phyloP scores from a whole-genome alignment of 1,140 invertebrate genomes.

The Nautilus pompilius region DNA sequence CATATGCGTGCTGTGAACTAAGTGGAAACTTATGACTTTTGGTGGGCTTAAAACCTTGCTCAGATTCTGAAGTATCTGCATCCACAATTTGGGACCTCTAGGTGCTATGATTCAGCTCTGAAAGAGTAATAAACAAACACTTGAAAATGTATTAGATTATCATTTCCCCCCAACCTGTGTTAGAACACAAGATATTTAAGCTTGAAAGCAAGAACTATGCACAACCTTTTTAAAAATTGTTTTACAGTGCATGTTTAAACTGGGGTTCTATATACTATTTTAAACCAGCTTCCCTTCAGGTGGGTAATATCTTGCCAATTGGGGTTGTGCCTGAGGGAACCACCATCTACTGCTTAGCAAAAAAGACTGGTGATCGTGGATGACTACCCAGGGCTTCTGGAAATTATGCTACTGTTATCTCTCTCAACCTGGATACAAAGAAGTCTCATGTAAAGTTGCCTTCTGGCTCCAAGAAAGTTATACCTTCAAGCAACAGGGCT shows the following conservation, averaged over 20 bases:
- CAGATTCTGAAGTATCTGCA: too few species aligned
- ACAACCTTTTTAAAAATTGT: background rate
- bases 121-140: too few species aligned
- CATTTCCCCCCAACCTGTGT: too few species aligned
- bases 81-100: too few species aligned
- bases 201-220: background rate
- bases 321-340: constrained; percentile 99
- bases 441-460: constrained; percentile 90
- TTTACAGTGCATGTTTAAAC: background rate
- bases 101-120: too few species aligned
- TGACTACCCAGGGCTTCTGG: constrained; percentile 94
- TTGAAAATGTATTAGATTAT: too few species aligned
- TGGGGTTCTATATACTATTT: background rate
- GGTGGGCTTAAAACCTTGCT: too few species aligned
- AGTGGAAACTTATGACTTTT: too few species aligned
- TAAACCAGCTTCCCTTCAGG: constrained; percentile 69
- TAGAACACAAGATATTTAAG: too few species aligned
- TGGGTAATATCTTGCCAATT: constrained; percentile 97
- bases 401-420: constrained; percentile 98
- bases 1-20: too few species aligned
- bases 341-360: constrained; percentile 98
- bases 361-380: constrained; percentile 97
- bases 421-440: constrained; percentile 95
- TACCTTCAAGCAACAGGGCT: constrained; percentile 94
- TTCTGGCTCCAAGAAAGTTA: constrained; percentile 97